Evolutionary conservation across 2,888 invertebrate genomes (phyloP).

Genomic region (Lithophane leautieri): DNA sequence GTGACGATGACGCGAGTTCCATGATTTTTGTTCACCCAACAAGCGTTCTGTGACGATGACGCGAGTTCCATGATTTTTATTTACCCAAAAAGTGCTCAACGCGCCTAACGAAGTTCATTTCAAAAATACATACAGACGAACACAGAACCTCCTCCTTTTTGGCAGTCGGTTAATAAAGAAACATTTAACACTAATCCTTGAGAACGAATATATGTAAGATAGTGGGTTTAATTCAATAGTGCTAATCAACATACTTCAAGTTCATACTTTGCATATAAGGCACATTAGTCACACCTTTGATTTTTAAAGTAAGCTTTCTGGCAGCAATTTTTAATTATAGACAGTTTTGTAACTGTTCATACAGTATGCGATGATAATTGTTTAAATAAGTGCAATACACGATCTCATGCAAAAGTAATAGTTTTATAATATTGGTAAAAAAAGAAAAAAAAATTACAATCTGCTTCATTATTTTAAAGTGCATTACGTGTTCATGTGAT

Average conservation of each 20-base stretch:
- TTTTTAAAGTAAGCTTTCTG: conserved; percentile 60
- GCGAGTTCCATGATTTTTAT: no score
- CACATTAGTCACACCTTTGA: conserved; percentile 67
- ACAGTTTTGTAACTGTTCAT: conserved; percentile 57
- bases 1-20: no score
- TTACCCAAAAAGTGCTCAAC: no score
- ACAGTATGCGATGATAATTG: conserved; percentile 13
- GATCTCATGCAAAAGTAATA: not conserved
- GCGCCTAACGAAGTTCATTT: no score
- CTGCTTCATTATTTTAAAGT: conserved; percentile 19
- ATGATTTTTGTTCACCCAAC: no score
- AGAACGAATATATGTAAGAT: conserved; percentile 14
- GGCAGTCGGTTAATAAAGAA: no score
- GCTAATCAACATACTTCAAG: conserved; percentile 38
- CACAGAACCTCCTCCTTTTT: no score
- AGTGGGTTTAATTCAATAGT: conserved; percentile 25
- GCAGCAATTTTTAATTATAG: conserved; percentile 57
- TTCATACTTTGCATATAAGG: conserved; percentile 62
- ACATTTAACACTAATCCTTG: conserved; percentile 33
- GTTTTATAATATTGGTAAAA: not conserved
- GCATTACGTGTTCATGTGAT: conserved; percentile 13
- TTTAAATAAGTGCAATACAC: conserved; percentile 5
- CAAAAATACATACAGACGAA: no score
- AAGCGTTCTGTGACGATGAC: no score
- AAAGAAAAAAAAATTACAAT: not conserved